Percentiles rank a stretch among this genome's conserved stretches.
These are phyloP conservation scores for Tenthredo amoena DNA, from an alignment of 2,888 invertebrate species.

Conservation along the genomic window DNA sequence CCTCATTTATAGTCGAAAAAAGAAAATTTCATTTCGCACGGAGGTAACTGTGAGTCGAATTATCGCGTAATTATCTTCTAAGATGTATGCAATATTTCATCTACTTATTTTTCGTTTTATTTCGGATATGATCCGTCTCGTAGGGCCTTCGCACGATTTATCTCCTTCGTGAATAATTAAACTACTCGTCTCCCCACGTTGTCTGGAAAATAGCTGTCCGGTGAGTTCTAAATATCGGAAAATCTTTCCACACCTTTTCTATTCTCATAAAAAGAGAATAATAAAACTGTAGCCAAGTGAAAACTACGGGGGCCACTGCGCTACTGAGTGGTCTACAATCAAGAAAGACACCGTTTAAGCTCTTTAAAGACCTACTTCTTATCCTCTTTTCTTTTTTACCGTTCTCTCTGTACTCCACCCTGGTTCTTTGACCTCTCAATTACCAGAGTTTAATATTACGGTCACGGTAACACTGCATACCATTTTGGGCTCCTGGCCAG, in stretches of 20 bases:
- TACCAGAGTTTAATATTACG: neutral
- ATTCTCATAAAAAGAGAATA: neutral
- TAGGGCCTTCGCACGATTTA: no score
- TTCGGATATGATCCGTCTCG: no score
- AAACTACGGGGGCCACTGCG: neutral
- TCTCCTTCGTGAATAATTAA: neutral
- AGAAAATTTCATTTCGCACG: neutral
- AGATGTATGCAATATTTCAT: no score
- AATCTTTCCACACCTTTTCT: neutral
- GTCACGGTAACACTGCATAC: neutral
- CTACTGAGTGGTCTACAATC: neutral
- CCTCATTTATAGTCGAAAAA: neutral
- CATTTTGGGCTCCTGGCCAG: neutral
- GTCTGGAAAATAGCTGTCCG: neutral
- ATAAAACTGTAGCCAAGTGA: neutral
- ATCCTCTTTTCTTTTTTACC: neutral
- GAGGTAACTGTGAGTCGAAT: no score
- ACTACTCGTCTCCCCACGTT: neutral
- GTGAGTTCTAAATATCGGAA: neutral
- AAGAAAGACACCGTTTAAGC: neutral
- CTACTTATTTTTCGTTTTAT: no score
- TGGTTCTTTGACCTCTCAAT: conserved; percentile 16
- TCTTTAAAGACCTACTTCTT: neutral
- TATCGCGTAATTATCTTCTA: no score
- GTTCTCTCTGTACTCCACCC: conserved; percentile 5